phyloP scores from a whole-genome alignment of 1,140 invertebrate genomes.

The Bombus superbus region DNA sequence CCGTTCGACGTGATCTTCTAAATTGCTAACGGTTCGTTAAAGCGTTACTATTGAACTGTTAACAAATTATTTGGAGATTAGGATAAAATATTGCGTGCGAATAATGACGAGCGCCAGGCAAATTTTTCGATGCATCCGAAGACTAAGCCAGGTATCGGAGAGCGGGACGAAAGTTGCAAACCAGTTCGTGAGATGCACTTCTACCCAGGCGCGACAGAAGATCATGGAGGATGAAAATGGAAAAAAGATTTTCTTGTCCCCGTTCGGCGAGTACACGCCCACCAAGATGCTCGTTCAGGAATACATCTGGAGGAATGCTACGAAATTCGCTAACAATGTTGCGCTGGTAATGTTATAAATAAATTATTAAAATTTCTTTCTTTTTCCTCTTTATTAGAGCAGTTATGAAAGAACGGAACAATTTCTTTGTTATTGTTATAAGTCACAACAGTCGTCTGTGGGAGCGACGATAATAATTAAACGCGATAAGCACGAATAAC shows the following conservation, averaged over 20 bases:
- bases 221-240: slow-evolving; percentile 71
- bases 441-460: no score
- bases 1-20: not conserved
- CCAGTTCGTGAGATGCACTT: slow-evolving; percentile 53
- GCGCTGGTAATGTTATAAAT: slow-evolving; percentile 82
- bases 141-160: slow-evolving; percentile 9
- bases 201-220: slow-evolving; percentile 54
- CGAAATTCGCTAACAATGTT: slow-evolving; percentile 84
- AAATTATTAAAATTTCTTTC: not conserved
- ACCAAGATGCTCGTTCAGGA: slow-evolving; percentile 84
- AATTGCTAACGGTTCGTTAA: not conserved
- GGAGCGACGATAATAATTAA: no score
- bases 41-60: not conserved
- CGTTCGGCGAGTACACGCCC: slow-evolving; percentile 82
- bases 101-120: slow-evolving; percentile 30
- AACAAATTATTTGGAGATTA: not conserved
- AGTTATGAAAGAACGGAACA: not conserved
- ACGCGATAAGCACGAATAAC: no score
- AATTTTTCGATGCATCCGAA: slow-evolving; percentile 6
- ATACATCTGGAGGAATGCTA: slow-evolving; percentile 85
- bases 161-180: slow-evolving; percentile 31
- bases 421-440: no score
- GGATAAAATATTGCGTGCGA: no score
- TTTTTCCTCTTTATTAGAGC: not conserved
- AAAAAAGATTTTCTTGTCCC: slow-evolving; percentile 75